Evolutionary conservation across 2,113 vertebrate genomes (phyloP), one percentile per base, ranked within the genome.

Genomic region (Calyptommatus sinebrachiatus): DNA sequence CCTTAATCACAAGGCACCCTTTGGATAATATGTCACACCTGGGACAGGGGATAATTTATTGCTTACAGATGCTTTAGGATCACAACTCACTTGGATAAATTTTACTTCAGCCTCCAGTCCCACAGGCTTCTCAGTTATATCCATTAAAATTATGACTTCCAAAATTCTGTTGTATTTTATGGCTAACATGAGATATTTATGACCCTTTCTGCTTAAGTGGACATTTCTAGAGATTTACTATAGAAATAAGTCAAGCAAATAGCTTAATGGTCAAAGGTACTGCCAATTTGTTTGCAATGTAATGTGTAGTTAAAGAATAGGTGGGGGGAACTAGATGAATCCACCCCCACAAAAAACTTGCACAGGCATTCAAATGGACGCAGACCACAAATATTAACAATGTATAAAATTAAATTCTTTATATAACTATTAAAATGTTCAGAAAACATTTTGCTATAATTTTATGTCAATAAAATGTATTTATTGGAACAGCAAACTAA

Each of bases 101-200:
- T 93, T 90, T 89, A 87, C 84, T 91, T 93, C 91, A 93, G 88
- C 92, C 86, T 88, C 35, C 1, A 0, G 85, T 94, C 94, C 91
- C 94, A 93, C 71, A 83, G 93, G 92, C 22, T 88, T 88, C 90
- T 87, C 82, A 91, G 93, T 94, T 94, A 92, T 93, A 95, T 91
- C 91, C 93, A 95, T 94, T 95, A 95, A 94, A 95, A 94, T 94
- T 93, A 94, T 94, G 92, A 94, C 94, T 95, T 95, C 93, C 93
- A 95, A 95, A 94, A 94, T 95, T 95, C 91, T 94, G 90, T 88
- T 94, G 88, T 89, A 83, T 92, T 95, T 95, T 95, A 95, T 89
- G 87, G 88, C 91, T 93, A 91, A 87, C 67, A 26, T 26, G 89
- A 94, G 92, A 92, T 95, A 94, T 95, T 95, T 95, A 95, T 92